Evolutionary conservation across 2,888 invertebrate genomes (phyloP).

Genomic region (Tetropium fuscum): DNA sequence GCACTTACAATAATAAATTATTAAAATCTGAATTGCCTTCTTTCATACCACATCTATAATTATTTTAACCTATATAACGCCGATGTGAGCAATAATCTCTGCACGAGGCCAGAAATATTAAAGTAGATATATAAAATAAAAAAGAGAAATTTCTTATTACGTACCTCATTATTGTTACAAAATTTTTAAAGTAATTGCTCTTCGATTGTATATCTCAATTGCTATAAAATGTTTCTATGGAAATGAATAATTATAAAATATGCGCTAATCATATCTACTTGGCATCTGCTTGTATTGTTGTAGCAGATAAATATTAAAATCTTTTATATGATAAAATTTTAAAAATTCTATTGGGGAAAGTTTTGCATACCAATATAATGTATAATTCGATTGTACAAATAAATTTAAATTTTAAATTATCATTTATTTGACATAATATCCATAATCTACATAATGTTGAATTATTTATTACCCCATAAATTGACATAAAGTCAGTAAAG

Average conservation of each 20-base stretch:
- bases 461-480: no score
- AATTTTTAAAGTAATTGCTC: constrained; percentile 20
- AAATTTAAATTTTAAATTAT: constrained; percentile 9
- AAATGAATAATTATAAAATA: constrained; percentile 22
- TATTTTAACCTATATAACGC: constrained; percentile 33
- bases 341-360: constrained; percentile 25
- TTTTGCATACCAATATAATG: constrained; percentile 16
- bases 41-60: constrained; percentile 31
- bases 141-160: constrained; percentile 29
- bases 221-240: constrained; percentile 23
- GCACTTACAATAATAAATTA: constrained; percentile 6
- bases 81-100: constrained; percentile 26
- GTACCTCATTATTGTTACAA: constrained; percentile 21
- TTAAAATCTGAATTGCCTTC: constrained; percentile 19
- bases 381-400: constrained; percentile 11
- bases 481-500: no score
- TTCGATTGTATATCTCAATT: constrained; percentile 19
- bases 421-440: constrained; percentile 10
- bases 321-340: constrained; percentile 20
- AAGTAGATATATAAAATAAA: constrained; percentile 12
- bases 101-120: constrained; percentile 27
- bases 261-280: constrained; percentile 16
- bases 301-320: constrained; percentile 12
- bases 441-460: no score
- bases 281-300: constrained; percentile 19